Evolutionary conservation across 2,797 vertebrate genomes (phyloP), one percentile per base, ranked within the genome.

Genomic region (Ambastaia sidthimunki): DNA sequence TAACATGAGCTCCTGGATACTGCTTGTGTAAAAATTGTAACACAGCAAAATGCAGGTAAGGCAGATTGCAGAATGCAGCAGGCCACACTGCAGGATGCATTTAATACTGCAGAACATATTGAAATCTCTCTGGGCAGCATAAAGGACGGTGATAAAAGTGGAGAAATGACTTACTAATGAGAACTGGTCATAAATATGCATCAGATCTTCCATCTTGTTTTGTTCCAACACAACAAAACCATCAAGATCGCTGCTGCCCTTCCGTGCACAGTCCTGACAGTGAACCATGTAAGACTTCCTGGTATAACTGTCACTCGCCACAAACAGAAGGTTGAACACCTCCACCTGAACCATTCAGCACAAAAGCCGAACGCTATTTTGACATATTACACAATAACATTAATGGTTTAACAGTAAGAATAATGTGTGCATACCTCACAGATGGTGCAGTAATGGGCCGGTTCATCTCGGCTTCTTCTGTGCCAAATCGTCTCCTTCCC

Each of bases 201-300:
- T 97, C 90, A 99, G 95, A 87, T 99, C 97, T 90, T 98, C 98
- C 85, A 96, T 95, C 91, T 95, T 96, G 93, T 97, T 95, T 93
- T 98, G 96, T 91, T 99, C 96, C 93, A 99, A 95, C 94, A 98
- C 96, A 94, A 98, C 96, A 82, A 99, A 98, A 91, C 95, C 95
- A 81, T 97, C 96, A 92, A 99, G 94, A 74, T 95, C 93, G 88
- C 93, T 92, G 81, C 94, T 96, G 92, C 95, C 96, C 93, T 97
- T 98, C 78, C 97, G 90, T 85, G 98, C 97, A 85, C 98, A 99
- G 90, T 98, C 97, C 94, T 98, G 97, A 91, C 98, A 99, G 94
- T 99, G 96, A 80, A 99, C 94, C 87, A 96, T 89, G 0, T 93
- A 95, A 82, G 96, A 96, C 94, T 97, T 98, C 86, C 92, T 95